Evolutionary conservation across 2,888 invertebrate genomes (phyloP), one percentile per base, ranked within the genome.

Genomic region (Peribatodes rhomboidaria): DNA sequence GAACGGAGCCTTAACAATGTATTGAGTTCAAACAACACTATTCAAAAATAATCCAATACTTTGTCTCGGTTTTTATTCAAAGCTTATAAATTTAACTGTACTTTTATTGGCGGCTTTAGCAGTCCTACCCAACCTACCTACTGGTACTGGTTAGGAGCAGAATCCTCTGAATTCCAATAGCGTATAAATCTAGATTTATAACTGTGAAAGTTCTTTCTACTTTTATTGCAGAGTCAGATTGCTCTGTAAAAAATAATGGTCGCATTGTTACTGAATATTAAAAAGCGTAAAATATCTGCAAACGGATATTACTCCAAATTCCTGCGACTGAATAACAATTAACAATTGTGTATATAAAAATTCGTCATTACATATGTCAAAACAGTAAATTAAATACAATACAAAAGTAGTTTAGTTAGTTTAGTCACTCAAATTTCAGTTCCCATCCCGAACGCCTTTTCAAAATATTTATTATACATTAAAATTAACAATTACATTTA

Each of bases 151-250:
- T 63, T 59, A 56, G 61, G 59, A 60, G 20, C 56, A 47, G 49
- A 53, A 47, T 53, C 31, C 47, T 42, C 70, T 68, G 69, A 72
- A 75, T 74, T 73, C 68, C 69, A 67, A 72, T 65, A 63, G 56
- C 63, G 69, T 71, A 77, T 77, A 76, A 79, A 76, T 77, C 76
- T 79, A 74, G 77, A 77, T 79, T 79, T 77, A 74, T 73, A 63
- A 65, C 73, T 61, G 52, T 46, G 61, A 61, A 65, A 70, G 65
- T 73, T 72, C 70, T 69, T 68, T 69, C 67, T 68, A 56, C 61
- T 74, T 75, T 76, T 76, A 75, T 76, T 72, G 67, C 65, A 37
- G 65, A 64, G 61, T 64, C 69, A 64, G 49, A 76, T 73, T 72
- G 69, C 44, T 62, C 66, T 61, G 70, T 72, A 70, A 74, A 74